Evolutionary conservation across 2,797 vertebrate species (phyloP), one percentile per base, ranked within the genome.

Genomic region (Sparus aurata): DNA sequence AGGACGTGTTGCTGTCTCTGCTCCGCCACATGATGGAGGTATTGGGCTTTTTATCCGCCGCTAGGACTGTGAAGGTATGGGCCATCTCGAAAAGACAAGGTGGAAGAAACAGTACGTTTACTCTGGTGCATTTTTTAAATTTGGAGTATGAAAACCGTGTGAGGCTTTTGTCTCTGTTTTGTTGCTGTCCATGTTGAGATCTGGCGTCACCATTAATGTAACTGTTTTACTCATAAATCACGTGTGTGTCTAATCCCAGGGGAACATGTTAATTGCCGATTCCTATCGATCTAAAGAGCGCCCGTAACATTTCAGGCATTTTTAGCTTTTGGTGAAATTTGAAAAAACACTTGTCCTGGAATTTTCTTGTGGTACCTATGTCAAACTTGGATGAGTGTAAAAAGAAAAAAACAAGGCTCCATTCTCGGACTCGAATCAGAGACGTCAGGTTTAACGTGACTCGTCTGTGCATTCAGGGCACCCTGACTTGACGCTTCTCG

Each of bases 21-120:
- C 2, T 3, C 18, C 7, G n/a, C 86, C 92, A 15, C 90, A 64
- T 0, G 91, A 18, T 77, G 92, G 84, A 38, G 87, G 1, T 45
- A 63, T 69, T 47, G 52, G 13, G 58, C 79, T 69, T 50, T 10
- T 49, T 7, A 38, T 62, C 4, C 1, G 12, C 5, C 4, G 0
- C 13, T 0, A 0, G 1, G 41, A 13, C 69, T 0, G n/a, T 16
- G 3, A 2, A 25, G 43, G 11, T 1, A 3, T 11, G 43, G 12
- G 3, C 7, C 10, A 2, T 16, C 1, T 34, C 5, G 1, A 15
- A 23, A 52, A 15, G 11, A 5, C 17, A 46, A 2, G 15, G 12
- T 43, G 30, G 3, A 27, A 18, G 8, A 4, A 41, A 7, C 1
- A 16, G 7, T 17, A 8, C 12, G n/a, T 30, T 43, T 45, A 1